Evolutionary conservation across 2,113 vertebrate genomes (phyloP).

Genomic region (Myxocyprinus asiaticus): DNA sequence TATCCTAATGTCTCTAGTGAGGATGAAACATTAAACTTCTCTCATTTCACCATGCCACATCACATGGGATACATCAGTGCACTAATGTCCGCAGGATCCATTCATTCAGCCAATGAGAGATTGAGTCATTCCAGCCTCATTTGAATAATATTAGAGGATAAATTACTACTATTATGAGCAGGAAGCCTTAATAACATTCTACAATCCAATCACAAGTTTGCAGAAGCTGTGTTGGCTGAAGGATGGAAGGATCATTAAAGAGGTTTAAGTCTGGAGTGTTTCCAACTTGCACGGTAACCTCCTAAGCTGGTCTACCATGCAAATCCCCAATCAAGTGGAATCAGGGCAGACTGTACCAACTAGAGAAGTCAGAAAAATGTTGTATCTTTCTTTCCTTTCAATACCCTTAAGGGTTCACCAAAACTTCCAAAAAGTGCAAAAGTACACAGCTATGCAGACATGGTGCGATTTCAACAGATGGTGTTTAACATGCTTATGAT

Average conservation of each 20-base stretch:
- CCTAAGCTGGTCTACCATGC: constrained; percentile 56
- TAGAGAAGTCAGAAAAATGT: constrained; percentile 45
- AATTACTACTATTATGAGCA: constrained; percentile 65
- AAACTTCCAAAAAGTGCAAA: constrained; percentile 4
- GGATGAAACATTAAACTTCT: constrained; percentile 34
- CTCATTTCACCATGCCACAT: constrained; percentile 46
- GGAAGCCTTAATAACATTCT: constrained; percentile 61
- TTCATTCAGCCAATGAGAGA: constrained; percentile 54
- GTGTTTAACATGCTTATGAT: neutral
- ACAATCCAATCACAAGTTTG: constrained; percentile 70
- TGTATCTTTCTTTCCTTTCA: constrained; percentile 43
- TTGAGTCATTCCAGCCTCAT: constrained; percentile 65
- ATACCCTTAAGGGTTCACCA: constrained; percentile 15
- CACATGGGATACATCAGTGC: constrained; percentile 63
- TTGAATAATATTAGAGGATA: constrained; percentile 72
- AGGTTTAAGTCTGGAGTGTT: constrained; percentile 58
- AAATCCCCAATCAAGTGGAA: constrained; percentile 50
- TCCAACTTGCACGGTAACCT: constrained; percentile 61
- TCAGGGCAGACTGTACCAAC: constrained; percentile 43
- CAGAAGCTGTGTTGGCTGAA: constrained; percentile 57
- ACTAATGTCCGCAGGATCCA: constrained; percentile 63
- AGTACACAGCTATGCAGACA: no score
- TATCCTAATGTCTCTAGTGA: constrained; percentile 31
- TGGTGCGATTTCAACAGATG: constrained; percentile 4
- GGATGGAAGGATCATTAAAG: constrained; percentile 56